These are phyloP conservation scores for Pteropus alecto DNA, from an alignment of 2,113 vertebrate genomes.

Conservation along the genomic window DNA sequence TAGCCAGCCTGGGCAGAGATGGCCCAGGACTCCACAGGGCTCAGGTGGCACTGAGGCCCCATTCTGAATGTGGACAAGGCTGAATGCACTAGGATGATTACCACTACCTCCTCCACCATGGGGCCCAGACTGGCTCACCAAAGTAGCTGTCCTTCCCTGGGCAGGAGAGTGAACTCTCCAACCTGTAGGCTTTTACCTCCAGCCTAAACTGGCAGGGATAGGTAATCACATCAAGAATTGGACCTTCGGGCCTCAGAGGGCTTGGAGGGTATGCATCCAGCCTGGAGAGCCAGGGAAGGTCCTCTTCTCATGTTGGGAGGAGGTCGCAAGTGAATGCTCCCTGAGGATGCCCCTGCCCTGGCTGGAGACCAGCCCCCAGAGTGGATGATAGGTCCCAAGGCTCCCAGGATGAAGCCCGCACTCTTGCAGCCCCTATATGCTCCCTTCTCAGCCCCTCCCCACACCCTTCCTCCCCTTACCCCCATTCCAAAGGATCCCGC, in stretches of 20 bases:
- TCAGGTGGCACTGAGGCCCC: neutral
- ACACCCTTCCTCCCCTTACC: neutral
- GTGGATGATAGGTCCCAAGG: neutral
- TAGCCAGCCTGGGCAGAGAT: neutral
- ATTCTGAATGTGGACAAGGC: rapidly evolving
- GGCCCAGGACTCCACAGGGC: neutral
- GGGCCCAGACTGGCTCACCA: neutral
- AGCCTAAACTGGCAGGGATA: neutral
- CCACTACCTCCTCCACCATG: rapidly evolving
- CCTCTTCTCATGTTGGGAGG: neutral
- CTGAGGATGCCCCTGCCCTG: neutral
- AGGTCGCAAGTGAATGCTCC: neutral
- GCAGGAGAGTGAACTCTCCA: neutral
- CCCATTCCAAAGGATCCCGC: neutral
- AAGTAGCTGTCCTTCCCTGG: neutral
- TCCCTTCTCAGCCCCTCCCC: neutral
- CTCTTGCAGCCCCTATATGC: neutral
- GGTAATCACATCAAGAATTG: too few species aligned
- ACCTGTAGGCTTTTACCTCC: neutral
- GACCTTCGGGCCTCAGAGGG: neutral
- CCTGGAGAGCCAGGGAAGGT: neutral
- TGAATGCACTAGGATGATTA: neutral
- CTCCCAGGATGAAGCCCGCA: neutral
- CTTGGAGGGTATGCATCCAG: neutral
- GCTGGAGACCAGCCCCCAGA: neutral